These are phyloP conservation scores for Noctua janthe DNA, from an alignment of 2,888 invertebrate species.

Conservation along the genomic window DNA sequence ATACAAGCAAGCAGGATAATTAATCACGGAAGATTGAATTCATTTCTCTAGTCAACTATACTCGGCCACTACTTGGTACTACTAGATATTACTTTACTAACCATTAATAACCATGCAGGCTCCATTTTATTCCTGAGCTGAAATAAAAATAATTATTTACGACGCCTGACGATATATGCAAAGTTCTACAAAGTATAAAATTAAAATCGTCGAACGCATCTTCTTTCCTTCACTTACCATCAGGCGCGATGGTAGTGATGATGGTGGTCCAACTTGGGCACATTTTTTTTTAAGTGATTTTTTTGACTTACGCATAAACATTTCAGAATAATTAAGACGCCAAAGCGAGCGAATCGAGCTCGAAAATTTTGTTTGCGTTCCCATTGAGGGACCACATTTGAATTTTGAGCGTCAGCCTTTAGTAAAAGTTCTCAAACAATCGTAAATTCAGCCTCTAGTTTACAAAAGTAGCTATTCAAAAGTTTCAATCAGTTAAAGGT, in stretches of 20 bases:
- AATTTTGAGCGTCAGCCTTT: too few species aligned
- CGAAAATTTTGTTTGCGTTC: too few species aligned
- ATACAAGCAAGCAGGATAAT: constrained; percentile 1
- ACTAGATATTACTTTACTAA: not conserved
- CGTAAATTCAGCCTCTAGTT: too few species aligned
- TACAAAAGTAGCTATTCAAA: too few species aligned
- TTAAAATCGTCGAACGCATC: not conserved
- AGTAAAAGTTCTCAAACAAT: too few species aligned
- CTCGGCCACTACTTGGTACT: not conserved
- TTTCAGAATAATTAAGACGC: too few species aligned
- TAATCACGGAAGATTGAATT: constrained; percentile 3
- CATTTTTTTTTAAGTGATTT: too few species aligned
- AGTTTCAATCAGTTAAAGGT: too few species aligned
- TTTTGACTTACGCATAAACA: too few species aligned
- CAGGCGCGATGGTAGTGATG: not conserved
- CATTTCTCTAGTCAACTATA: not conserved
- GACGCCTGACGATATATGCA: constrained; percentile 13
- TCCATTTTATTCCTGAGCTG: not conserved
- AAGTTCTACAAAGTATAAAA: not conserved
- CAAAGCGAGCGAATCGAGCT: too few species aligned
- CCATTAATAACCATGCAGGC: not conserved
- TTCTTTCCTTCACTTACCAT: not conserved
- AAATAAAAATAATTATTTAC: not conserved
- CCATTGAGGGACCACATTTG: too few species aligned
- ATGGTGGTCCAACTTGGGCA: not conserved